Conservation (phyloP, 2,888 invertebrate genomes). For the Lycocerus yunnanus region DNA sequence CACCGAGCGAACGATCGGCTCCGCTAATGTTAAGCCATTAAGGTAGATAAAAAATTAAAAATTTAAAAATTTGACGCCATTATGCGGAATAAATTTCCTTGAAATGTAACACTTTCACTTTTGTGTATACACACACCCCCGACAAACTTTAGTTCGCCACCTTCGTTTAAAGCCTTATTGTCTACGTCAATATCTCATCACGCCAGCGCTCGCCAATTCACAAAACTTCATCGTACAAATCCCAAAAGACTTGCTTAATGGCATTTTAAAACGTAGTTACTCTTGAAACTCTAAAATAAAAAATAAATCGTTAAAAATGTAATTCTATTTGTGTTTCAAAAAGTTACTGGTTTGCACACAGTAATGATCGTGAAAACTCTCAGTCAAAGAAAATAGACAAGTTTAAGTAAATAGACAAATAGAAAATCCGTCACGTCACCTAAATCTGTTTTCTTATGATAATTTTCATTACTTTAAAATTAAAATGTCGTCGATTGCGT, state of each 20-base stretch:
- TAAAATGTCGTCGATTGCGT: neutral
- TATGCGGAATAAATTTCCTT: constrained; percentile 10
- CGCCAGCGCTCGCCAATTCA: constrained; percentile 37
- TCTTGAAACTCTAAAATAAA: constrained; percentile 24
- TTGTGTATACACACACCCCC: constrained; percentile 20
- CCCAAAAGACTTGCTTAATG: constrained; percentile 30
- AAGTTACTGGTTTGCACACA: constrained; percentile 19
- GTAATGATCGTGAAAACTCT: constrained; percentile 11
- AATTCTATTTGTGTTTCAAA: constrained; percentile 26
- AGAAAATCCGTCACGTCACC: neutral
- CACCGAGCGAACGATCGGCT: neutral
- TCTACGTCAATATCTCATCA: constrained; percentile 38
- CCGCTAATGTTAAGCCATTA: neutral
- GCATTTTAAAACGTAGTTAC: constrained; percentile 29
- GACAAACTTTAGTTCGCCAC: constrained; percentile 25
- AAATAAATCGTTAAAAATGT: constrained; percentile 24
- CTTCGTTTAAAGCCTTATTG: constrained; percentile 36
- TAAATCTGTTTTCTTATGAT: constrained; percentile 16
- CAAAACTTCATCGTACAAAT: constrained; percentile 36
- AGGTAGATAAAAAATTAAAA: constrained; percentile 3
- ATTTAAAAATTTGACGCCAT: constrained; percentile 9
- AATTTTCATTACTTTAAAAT: neutral
- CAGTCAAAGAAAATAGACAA: constrained; percentile 14
- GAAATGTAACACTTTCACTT: constrained; percentile 15
- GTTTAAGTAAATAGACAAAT: constrained; percentile 15